These are phyloP conservation scores for Paracyclopina nana DNA, from an alignment of 1,140 invertebrate species.

Conservation along the genomic window DNA sequence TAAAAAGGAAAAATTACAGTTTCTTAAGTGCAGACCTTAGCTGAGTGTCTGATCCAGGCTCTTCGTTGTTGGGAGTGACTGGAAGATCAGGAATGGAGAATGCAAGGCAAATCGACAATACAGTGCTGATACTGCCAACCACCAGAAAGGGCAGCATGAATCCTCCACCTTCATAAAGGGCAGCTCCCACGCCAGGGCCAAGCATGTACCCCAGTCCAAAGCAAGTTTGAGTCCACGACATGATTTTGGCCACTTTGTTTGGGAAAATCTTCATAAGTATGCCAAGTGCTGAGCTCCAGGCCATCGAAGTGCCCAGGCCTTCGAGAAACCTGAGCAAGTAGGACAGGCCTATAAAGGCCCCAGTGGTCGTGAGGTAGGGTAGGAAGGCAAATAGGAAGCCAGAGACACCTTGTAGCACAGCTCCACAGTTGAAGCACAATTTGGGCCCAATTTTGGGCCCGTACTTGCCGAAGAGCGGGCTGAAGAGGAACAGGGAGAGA, in stretches of 20 bases:
- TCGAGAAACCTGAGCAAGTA: constrained; percentile 71
- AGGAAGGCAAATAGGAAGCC: constrained; percentile 38
- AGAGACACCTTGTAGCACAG: constrained; percentile 60
- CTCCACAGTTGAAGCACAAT: constrained; percentile 56
- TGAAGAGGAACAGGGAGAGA: constrained; percentile 66
- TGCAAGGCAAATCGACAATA: not conserved
- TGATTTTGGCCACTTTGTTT: constrained; percentile 63
- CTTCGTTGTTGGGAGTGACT: too few relatives aligned
- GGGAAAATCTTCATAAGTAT: constrained; percentile 86
- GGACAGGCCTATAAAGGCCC: constrained; percentile 59
- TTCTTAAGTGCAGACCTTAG: too few relatives aligned
- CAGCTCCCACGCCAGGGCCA: constrained; percentile 61
- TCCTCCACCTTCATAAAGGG: constrained; percentile 54
- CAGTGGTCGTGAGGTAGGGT: constrained; percentile 53
- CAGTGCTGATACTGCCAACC: constrained; percentile 25
- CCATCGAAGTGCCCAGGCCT: constrained; percentile 72
- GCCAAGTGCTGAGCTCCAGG: constrained; percentile 72
- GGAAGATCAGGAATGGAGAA: not conserved
- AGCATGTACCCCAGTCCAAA: constrained; percentile 72
- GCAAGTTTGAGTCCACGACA: constrained; percentile 70
- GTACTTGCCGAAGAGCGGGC: constrained; percentile 66
- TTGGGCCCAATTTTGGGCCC: constrained; percentile 54
- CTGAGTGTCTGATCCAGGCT: too few relatives aligned
- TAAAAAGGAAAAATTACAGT: too few relatives aligned
- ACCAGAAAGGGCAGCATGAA: constrained; percentile 68